Percentiles rank a stretch among this genome's conserved stretches.
phyloP scores from a whole-genome alignment of 64 coral and sea anemone genomes.

The Porites australiensis region DNA sequence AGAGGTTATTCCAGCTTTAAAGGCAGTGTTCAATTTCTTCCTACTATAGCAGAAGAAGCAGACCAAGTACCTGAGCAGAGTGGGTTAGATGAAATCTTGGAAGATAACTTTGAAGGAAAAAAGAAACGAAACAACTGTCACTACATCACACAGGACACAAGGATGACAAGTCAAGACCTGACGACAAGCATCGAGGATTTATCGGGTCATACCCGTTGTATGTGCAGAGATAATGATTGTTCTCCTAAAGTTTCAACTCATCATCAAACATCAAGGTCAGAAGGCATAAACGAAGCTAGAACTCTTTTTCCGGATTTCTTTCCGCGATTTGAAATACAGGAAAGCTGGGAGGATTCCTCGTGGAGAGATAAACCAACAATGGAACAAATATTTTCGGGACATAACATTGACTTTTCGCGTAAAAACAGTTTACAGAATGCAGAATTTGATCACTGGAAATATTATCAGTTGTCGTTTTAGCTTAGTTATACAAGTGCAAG shows the following conservation, averaged over 20 bases:
- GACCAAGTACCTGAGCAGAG: background rate
- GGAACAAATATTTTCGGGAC: constrained; percentile 28
- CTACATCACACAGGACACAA: background rate
- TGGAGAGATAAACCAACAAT: constrained; percentile 1
- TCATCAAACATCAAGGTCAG: background rate
- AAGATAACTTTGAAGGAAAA: background rate
- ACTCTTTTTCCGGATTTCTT: constrained; percentile 35
- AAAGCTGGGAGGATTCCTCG: background rate
- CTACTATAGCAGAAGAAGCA: constrained; percentile 22
- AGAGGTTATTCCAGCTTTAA: background rate
- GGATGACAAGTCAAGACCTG: background rate
- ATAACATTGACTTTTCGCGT: background rate
- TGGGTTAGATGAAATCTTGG: background rate
- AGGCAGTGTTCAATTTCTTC: background rate
- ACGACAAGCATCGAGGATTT: background rate
- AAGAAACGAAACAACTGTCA: background rate
- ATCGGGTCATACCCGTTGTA: background rate
- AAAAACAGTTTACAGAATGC: background rate
- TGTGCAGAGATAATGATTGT: background rate
- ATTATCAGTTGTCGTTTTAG: background rate
- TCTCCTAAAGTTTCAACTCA: background rate
- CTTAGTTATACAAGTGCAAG: background rate
- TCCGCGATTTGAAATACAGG: background rate
- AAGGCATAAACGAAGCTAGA: constrained; percentile 1
- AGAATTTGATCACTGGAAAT: background rate